phyloP scores from a whole-genome alignment of 2,888 invertebrate genomes.

The Lithosia quadra region DNA sequence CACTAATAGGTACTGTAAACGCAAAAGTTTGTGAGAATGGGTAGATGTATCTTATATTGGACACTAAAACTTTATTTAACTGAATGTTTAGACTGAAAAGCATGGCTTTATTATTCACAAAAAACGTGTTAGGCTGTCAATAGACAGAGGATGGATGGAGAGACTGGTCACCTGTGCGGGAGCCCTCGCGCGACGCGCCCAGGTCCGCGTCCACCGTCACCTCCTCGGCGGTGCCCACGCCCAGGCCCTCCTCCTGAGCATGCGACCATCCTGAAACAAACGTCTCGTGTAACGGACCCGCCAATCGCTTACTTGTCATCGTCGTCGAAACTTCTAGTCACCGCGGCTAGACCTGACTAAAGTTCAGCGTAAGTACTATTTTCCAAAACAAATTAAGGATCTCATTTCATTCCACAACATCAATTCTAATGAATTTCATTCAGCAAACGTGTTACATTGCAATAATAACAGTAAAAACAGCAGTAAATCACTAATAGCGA shows the following conservation, averaged over 20 bases:
- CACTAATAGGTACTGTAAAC: too few relatives aligned
- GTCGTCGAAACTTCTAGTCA: slow-evolving; percentile 35
- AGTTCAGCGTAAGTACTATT: slow-evolving; percentile 29
- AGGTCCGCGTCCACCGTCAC: slow-evolving; percentile 92
- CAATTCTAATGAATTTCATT: slow-evolving; percentile 16
- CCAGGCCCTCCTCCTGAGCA: slow-evolving; percentile 77
- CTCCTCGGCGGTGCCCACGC: slow-evolving; percentile 78
- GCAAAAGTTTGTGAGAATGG: too few relatives aligned
- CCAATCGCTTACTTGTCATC: not conserved
- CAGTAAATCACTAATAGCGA: not conserved
- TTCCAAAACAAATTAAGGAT: not conserved
- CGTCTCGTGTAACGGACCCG: not conserved
- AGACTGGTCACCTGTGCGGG: slow-evolving; percentile 92
- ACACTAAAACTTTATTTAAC: too few relatives aligned
- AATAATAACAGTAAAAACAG: slow-evolving; percentile 15
- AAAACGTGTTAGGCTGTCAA: too few relatives aligned
- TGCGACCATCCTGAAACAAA: slow-evolving; percentile 74
- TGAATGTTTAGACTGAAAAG: not conserved
- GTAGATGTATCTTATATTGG: too few relatives aligned
- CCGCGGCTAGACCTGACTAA: not conserved
- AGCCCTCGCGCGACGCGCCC: slow-evolving; percentile 95
- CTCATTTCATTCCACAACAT: not conserved
- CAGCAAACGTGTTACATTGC: slow-evolving; percentile 13
- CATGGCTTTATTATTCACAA: too few relatives aligned
- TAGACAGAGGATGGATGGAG: not conserved